Evolutionary conservation across 2,888 invertebrate genomes (phyloP).

Genomic region (Saturnia pavonia): DNA sequence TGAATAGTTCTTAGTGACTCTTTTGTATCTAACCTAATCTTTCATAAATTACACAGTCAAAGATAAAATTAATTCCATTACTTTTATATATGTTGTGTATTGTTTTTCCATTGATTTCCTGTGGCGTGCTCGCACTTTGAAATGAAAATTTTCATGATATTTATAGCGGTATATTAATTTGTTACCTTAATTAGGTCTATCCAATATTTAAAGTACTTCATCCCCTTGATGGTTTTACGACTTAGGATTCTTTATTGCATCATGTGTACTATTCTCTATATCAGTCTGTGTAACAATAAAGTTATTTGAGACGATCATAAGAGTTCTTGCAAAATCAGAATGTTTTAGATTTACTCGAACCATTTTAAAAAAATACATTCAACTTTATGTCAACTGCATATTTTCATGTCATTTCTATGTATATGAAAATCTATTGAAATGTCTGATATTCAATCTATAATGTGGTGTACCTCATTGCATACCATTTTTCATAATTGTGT

Average conservation of each 20-base stretch:
- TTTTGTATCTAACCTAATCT: constrained; percentile 11
- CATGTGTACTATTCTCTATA: background rate
- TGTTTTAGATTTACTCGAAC: background rate
- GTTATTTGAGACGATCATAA: background rate
- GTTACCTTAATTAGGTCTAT: background rate
- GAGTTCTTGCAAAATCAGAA: background rate
- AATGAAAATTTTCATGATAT: background rate
- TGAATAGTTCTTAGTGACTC: constrained; percentile 20
- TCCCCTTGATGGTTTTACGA: background rate
- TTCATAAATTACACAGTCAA: background rate
- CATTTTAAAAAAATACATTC: background rate
- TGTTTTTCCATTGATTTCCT: too few species aligned
- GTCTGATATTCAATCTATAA: background rate
- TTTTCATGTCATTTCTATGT: background rate
- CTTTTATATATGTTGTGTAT: background rate
- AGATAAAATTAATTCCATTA: background rate
- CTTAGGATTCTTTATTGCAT: background rate
- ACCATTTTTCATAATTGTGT: background rate
- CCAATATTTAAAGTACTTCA: background rate
- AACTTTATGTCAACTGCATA: background rate
- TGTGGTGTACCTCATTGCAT: background rate
- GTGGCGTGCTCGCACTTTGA: too few species aligned
- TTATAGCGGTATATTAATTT: background rate
- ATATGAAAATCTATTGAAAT: background rate
- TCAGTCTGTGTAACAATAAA: background rate